Evolutionary conservation across 2,797 vertebrate species (phyloP), one percentile per base, ranked within the genome.

Genomic region (Oreortyx pictus): DNA sequence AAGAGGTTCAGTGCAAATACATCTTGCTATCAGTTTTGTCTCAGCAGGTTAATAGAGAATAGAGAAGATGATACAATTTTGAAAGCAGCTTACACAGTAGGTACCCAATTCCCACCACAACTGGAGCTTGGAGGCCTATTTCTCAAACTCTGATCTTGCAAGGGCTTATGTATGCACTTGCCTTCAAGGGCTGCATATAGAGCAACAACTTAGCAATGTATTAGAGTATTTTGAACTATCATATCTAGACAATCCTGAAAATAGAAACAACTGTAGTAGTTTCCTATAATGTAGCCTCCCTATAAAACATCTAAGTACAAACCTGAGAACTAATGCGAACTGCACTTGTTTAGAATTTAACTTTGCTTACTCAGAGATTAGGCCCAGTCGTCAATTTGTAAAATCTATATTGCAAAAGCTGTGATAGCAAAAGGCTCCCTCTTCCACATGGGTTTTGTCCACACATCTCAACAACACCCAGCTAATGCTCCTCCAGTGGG

Each of bases 351-450:
- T 88, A 74, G 66, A 95, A 83, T 24, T 88, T 89, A 62, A 86
- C 77, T 95, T 94, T 54, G 74, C 82, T 94, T 86, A 89, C 86
- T 86, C 31, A 24, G 71, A 91, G 87, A 89, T 90, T 92, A 95
- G 89, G 13, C 31, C 54, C 29, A 4, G 2, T 60, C 91, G 91
- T 88, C 89, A 88, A 13, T 70, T 81, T 59, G 35, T 66, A 91
- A 93, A 87, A 90, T 92, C 90, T 88, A 62, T 86, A 66, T 59
- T 83, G 68, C 29, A 27, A 65, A 87, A 77, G 27, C 65, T 56
- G 29, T 31, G 86, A 64, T 78, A 92, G 77, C 80, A 78, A 75
- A 75, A 90, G 13, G 11, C 59, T 72, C 49, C 39, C 17, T 82
- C 73, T 83, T 60, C 35, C 54, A 77, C 47, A 2, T 23, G 41